phyloP scores from a whole-genome alignment of 2,888 invertebrate species.

The Xylota segnis region DNA sequence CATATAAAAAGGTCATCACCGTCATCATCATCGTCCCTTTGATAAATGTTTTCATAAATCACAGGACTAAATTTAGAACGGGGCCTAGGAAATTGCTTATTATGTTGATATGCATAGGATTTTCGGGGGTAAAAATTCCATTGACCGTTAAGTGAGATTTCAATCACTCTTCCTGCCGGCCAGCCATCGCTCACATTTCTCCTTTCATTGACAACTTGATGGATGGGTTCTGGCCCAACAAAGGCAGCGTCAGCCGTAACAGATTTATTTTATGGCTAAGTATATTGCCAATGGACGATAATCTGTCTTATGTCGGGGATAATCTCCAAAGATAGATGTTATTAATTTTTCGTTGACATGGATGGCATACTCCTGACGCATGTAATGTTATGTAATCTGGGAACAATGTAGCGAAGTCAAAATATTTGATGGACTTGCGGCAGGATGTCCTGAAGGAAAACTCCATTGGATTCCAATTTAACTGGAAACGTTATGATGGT shows the following conservation, averaged over 20 bases:
- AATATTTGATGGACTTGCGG: background rate
- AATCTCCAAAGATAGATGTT: conserved; percentile 37
- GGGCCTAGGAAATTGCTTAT: conserved; percentile 47
- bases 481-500: background rate
- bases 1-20: background rate
- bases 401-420: background rate
- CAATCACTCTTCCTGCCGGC: conserved; percentile 41
- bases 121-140: conserved; percentile 35
- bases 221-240: conserved; percentile 36
- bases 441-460: background rate
- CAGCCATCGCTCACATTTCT: conserved; percentile 52
- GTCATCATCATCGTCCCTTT: background rate
- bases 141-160: conserved; percentile 58
- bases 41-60: conserved; percentile 53
- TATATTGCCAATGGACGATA: conserved; percentile 54
- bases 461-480: background rate
- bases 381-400: background rate
- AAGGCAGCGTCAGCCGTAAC: conserved; percentile 9
- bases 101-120: conserved; percentile 37
- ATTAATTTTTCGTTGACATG: conserved; percentile 44
- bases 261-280: conserved; percentile 57
- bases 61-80: conserved; percentile 36
- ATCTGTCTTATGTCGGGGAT: conserved; percentile 59
- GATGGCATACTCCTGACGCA: conserved; percentile 8
- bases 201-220: conserved; percentile 54